phyloP scores from a whole-genome alignment of 2,797 vertebrate species.

The Sciaenops ocellatus region DNA sequence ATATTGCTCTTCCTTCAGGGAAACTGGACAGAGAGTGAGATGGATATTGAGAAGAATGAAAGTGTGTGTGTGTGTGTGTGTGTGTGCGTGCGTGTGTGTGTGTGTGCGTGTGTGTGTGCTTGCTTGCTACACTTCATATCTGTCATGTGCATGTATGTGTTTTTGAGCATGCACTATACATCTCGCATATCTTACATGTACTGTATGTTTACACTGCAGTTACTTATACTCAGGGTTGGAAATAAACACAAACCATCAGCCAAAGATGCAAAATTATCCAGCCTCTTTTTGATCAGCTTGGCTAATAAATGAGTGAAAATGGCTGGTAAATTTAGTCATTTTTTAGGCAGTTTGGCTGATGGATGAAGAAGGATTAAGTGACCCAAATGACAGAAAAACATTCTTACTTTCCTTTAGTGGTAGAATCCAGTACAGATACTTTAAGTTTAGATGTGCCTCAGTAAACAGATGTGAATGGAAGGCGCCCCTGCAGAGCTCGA shows the following conservation, averaged over 20 bases:
- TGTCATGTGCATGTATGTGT: conserved; percentile 50
- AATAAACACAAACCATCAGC: conserved; percentile 36
- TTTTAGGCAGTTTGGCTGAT: conserved; percentile 29
- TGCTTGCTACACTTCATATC: conserved; percentile 19
- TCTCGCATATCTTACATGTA: conserved; percentile 34
- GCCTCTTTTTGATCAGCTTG: background rate
- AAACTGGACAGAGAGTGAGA: conserved; percentile 26
- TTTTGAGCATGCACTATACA: conserved; percentile 47
- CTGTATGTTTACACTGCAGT: conserved; percentile 70
- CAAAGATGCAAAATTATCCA: background rate
- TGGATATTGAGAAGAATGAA: conserved; percentile 28
- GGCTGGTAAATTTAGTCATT: background rate
- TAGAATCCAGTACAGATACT: background rate
- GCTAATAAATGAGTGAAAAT: background rate
- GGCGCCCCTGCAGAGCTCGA: too few relatives aligned
- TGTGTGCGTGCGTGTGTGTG: conserved; percentile 18
- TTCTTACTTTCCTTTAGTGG: background rate
- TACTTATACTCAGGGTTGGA: conserved; percentile 6
- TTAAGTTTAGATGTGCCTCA: background rate
- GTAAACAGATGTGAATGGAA: too few relatives aligned
- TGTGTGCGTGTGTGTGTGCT: background rate
- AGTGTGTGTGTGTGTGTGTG: background rate
- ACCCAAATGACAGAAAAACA: background rate
- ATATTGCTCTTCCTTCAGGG: conserved; percentile 38
- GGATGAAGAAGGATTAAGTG: conserved; percentile 19